These are phyloP conservation scores for Pongo pygmaeus DNA, from an alignment of 2,113 vertebrate genomes.

Conservation along the genomic window DNA sequence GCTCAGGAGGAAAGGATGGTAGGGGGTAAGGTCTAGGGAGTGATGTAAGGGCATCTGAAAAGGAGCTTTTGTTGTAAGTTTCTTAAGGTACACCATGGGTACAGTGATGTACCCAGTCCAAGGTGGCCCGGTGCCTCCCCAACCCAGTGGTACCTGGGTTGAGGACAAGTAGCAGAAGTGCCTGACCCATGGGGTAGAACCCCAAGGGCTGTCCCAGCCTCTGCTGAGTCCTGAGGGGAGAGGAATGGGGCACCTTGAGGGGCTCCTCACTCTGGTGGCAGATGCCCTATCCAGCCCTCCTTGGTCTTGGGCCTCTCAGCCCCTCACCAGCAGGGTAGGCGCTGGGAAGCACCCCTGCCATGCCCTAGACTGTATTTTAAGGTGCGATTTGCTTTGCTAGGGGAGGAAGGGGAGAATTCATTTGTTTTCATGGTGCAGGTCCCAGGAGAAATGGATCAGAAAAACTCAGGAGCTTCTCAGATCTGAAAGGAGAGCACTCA, in stretches of 20 bases:
- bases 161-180: neutral
- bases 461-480: neutral
- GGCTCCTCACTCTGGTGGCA: neutral
- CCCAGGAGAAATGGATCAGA: neutral
- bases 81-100: neutral
- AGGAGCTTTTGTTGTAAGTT: neutral
- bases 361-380: neutral
- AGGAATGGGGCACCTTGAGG: neutral
- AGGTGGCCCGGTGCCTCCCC: neutral
- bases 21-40: neutral
- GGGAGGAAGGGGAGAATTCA: neutral
- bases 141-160: too few species aligned
- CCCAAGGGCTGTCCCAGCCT: neutral
- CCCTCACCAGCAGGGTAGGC: neutral
- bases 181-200: neutral
- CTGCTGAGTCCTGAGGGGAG: neutral
- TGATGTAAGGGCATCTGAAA: neutral
- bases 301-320: neutral
- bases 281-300: neutral
- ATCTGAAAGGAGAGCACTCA: neutral
- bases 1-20: neutral
- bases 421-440: neutral
- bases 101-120: neutral
- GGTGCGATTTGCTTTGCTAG: neutral
- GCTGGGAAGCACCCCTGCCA: neutral